Evolutionary conservation across 2,797 vertebrate species (phyloP).

Genomic region (Sebastes umbrosus): DNA sequence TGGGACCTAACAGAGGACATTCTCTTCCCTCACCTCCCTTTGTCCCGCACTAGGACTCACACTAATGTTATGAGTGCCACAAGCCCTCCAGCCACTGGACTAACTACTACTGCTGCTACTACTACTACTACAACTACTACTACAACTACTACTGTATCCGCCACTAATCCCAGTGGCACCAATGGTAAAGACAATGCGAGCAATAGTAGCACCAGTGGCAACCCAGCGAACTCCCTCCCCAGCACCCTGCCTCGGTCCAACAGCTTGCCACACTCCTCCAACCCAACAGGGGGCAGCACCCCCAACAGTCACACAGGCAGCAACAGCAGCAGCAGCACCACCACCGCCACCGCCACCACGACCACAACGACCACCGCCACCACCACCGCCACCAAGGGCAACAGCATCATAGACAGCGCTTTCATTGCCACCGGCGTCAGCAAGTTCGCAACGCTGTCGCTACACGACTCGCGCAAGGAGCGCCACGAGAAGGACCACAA

Average conservation of each 20-base stretch:
- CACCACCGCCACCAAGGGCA: constrained; percentile 76
- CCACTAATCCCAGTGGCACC: constrained; percentile 73
- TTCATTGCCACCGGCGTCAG: constrained; percentile 91
- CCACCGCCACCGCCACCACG: not conserved
- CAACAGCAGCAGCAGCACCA: constrained; percentile 84
- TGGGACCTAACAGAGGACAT: constrained; percentile 99
- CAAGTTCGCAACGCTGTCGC: constrained; percentile 95
- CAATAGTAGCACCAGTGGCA: constrained; percentile 76
- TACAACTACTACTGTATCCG: constrained; percentile 36
- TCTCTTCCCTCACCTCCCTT: constrained; percentile 95
- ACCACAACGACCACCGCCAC: not conserved
- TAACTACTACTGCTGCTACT: constrained; percentile 40
- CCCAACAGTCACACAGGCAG: constrained; percentile 92
- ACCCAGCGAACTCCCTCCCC: constrained; percentile 86
- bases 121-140: constrained; percentile 15
- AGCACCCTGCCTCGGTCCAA: constrained; percentile 93
- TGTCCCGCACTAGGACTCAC: constrained; percentile 96
- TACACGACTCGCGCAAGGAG: constrained; percentile 95
- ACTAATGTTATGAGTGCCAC: constrained; percentile 98
- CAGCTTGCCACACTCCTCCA: constrained; percentile 94
- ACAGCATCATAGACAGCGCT: constrained; percentile 87
- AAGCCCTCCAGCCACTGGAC: constrained; percentile 83
- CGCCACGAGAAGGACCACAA: constrained; percentile 98
- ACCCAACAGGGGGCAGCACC: constrained; percentile 83
- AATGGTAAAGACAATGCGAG: constrained; percentile 83